Conservation (phyloP, 2,797 vertebrate genomes). For the Crax fasciolata region DNA sequence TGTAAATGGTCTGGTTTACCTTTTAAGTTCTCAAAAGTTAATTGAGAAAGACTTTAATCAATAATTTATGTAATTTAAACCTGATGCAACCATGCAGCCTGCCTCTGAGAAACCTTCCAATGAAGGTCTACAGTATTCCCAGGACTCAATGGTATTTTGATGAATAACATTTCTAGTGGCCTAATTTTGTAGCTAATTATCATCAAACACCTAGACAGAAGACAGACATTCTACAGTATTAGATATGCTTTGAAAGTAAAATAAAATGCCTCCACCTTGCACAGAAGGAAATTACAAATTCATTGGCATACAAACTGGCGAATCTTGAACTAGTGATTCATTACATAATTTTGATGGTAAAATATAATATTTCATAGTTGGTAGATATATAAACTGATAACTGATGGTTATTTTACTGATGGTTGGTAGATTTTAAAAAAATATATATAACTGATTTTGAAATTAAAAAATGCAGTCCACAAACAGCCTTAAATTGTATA, state of each 20-base stretch:
- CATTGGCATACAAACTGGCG: slow-evolving; percentile 67
- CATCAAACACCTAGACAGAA: slow-evolving; percentile 77
- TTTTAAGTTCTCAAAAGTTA: slow-evolving; percentile 53
- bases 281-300: slow-evolving; percentile 71
- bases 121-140: slow-evolving; percentile 52
- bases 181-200: slow-evolving; percentile 81
- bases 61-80: slow-evolving; percentile 68
- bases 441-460: slow-evolving; percentile 60
- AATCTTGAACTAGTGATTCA: slow-evolving; percentile 67
- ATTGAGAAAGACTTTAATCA: slow-evolving; percentile 60
- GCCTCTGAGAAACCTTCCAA: slow-evolving; percentile 69
- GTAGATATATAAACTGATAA: slow-evolving; percentile 63
- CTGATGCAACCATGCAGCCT: slow-evolving; percentile 58
- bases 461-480: slow-evolving; percentile 60
- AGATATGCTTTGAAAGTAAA: slow-evolving; percentile 72
- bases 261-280: slow-evolving; percentile 26
- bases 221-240: slow-evolving; percentile 72
- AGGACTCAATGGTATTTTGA: slow-evolving; percentile 65
- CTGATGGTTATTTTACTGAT: background rate
- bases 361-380: slow-evolving; percentile 67
- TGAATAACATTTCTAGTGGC: slow-evolving; percentile 74
- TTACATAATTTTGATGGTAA: slow-evolving; percentile 69
- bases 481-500: slow-evolving; percentile 38
- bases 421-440: no score
- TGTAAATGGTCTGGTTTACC: slow-evolving; percentile 9